These are phyloP conservation scores for Choloepus hoffmanni DNA, from an alignment of 2,113 vertebrate genomes.

Conservation along the genomic window DNA sequence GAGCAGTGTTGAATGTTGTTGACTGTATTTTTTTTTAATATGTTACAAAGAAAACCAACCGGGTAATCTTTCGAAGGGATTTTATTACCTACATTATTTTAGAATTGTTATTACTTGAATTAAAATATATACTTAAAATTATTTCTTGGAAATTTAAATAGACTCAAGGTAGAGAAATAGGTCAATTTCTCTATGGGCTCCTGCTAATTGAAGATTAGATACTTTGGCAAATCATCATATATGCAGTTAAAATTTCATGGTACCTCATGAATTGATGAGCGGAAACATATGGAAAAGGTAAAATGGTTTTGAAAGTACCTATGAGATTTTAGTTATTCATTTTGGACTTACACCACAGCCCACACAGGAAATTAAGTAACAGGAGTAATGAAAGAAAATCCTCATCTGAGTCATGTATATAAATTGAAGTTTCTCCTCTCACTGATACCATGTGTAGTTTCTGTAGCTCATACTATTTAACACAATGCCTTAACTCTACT, in stretches of 20 bases:
- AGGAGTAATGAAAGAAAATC: neutral
- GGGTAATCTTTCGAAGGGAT: neutral
- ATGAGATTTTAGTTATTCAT: neutral
- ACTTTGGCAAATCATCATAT: neutral
- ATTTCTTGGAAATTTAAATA: neutral
- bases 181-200: neutral
- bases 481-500: neutral
- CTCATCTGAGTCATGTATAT: neutral
- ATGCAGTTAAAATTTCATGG: neutral
- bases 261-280: neutral
- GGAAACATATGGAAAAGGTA: neutral
- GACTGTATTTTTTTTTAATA: neutral
- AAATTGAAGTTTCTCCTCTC: neutral
- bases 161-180: neutral
- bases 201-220: neutral
- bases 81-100: neutral
- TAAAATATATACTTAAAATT: conserved; percentile 8
- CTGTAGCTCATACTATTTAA: neutral
- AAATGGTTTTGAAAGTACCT: neutral
- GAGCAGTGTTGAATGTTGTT: neutral
- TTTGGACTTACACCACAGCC: neutral
- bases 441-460: neutral
- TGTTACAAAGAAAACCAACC: neutral
- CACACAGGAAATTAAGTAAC: neutral
- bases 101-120: neutral